Evolutionary conservation across 2,888 invertebrate species (phyloP).

Genomic region (Teleogryllus oceanicus): DNA sequence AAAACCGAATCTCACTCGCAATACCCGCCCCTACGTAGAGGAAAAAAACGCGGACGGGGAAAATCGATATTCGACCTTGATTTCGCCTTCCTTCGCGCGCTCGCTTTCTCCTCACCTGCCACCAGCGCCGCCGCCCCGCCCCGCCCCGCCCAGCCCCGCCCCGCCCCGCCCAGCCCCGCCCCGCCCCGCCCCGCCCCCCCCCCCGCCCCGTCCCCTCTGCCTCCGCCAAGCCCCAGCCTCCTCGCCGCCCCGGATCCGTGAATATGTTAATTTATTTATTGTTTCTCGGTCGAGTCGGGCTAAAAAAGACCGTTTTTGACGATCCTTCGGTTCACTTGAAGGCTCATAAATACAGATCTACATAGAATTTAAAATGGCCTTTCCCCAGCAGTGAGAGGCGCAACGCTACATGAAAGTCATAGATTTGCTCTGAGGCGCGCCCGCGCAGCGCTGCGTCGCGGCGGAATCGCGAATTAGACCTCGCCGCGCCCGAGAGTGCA

Average conservation of each 20-base stretch:
- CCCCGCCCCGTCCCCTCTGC: no score
- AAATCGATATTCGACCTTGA: no score
- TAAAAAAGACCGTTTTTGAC: not conserved
- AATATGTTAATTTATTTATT: slow-evolving; percentile 10
- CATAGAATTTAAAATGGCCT: not conserved
- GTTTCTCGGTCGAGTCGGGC: not conserved
- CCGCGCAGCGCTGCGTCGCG: not conserved
- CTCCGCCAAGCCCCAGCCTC: no score
- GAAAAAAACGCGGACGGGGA: no score
- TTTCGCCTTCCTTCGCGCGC: no score
- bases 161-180: no score
- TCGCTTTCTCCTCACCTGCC: no score
- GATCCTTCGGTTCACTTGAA: slow-evolving; percentile 18
- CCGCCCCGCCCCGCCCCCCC: no score
- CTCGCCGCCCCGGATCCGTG: not conserved
- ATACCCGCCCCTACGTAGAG: no score
- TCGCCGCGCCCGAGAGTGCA: not conserved
- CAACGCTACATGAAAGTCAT: not conserved
- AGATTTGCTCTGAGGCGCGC: not conserved
- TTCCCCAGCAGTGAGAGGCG: not conserved
- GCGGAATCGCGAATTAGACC: not conserved
- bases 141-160: no score
- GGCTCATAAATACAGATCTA: slow-evolving; percentile 18
- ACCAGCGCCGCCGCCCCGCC: no score
- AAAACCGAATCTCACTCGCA: no score